These are phyloP conservation scores for Hirtodrosophila histrioides DNA, from an alignment of 2,888 invertebrate species.

Conservation along the genomic window DNA sequence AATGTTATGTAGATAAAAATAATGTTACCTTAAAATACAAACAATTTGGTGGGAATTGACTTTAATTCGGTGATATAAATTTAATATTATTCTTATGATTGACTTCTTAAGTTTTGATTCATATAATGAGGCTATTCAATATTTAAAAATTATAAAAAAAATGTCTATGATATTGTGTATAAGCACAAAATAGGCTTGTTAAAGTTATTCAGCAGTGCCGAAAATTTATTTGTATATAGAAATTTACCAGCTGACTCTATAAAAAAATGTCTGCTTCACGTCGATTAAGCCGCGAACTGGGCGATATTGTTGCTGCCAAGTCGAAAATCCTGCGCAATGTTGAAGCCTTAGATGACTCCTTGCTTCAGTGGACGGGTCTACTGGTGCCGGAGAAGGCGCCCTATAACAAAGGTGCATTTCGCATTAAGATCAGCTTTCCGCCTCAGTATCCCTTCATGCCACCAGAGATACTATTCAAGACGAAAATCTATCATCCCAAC, in stretches of 20 bases:
- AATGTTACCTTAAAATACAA: slow-evolving; percentile 5
- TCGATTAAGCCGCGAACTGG: slow-evolving; percentile 89
- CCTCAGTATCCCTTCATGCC: slow-evolving; percentile 99
- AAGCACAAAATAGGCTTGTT: slow-evolving; percentile 29
- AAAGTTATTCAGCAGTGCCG: slow-evolving; percentile 20
- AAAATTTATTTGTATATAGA: slow-evolving; percentile 32
- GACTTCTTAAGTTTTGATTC: too few relatives aligned
- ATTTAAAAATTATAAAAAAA: neutral
- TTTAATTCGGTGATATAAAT: neutral
- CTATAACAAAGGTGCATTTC: slow-evolving; percentile 99
- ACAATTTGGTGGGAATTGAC: slow-evolving; percentile 3
- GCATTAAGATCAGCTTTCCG: slow-evolving; percentile 98
- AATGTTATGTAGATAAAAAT: slow-evolving; percentile 7
- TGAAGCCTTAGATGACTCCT: slow-evolving; percentile 96
- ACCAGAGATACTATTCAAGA: slow-evolving; percentile 98
- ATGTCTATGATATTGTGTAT: neutral
- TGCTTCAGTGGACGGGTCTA: slow-evolving; percentile 97
- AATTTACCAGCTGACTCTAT: slow-evolving; percentile 22
- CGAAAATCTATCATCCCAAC: slow-evolving; percentile 99
- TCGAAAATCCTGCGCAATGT: slow-evolving; percentile 95
- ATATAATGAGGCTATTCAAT: too few relatives aligned
- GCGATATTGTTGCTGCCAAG: slow-evolving; percentile 91
- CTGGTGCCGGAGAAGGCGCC: slow-evolving; percentile 99
- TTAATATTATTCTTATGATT: too few relatives aligned
- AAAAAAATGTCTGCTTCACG: slow-evolving; percentile 76